Base-by-base conservation (phyloP, 2,113 vertebrate species). In the Cheirogaleus medius region DNA sequence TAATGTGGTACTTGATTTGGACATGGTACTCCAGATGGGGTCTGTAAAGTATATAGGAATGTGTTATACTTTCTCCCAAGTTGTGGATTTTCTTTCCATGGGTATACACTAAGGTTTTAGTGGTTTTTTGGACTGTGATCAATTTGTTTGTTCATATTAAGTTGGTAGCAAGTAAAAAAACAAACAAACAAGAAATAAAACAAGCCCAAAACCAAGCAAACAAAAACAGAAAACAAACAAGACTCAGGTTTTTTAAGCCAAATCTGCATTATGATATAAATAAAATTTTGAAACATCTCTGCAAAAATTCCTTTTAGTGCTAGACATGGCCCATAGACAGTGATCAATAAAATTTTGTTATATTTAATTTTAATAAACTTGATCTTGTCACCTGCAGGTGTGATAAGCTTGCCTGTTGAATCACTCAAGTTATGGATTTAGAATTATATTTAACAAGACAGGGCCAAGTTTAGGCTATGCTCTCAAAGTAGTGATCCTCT, bases 351-450 rank as follows among this genome's bases (percentile, higher is more conserved):
- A 58, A 27, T 49, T 89, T 86, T 86, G 42, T 83, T 86, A 4
- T 32, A 71, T 85, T 91, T 92, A 82, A 73, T 96, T 92, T 58
- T 11, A 95, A 39, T 32, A 89, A 83, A 47, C 15, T 66, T 82
- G 10, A 85, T 49, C 18, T 80, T 88, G 1, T 96, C 52, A 58
- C 69, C 52, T 82, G 63, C 27, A 52, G 23, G 49, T 86, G 9
- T 15, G 21, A 47, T 86, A 84, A 69, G 1, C 14, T 42, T 88
- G 20, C 21, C 66, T 86, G 44, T 56, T 73, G 77, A 10, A 17
- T 54, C 39, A 76, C 84, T 29, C 11, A 60, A 37, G 47, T 78
- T 63, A 73, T 52, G 20, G 71, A 76, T 88, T 86, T 13, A 91
- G 90, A 94, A 60, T 9, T 56, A 3, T 47, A 37, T 63, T 91